Evolutionary conservation across 1,140 invertebrate genomes (phyloP), one percentile per base, ranked within the genome.

Genomic region (Aphidius ervi): DNA sequence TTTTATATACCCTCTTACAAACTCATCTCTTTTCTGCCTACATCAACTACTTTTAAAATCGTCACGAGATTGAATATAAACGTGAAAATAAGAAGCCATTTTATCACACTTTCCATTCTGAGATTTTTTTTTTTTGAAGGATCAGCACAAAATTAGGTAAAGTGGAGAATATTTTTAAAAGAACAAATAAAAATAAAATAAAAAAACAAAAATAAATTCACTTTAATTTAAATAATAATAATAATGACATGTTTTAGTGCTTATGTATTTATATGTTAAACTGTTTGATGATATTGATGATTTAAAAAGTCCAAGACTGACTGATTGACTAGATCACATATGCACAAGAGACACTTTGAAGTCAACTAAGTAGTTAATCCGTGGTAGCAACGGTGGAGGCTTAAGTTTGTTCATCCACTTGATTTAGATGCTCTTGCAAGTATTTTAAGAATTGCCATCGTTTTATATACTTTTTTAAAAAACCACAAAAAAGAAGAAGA

Each of bases 51-150:
- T 47, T 41, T 49, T 16, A 37, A 41, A 61, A 53, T 61, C 48
- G 39, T 46, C 57, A 58, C 31, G 55, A 62, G 64, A 78, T 79
- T 79, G 75, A 79, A 79, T 77, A 77, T 76, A 78, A 79, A 79
- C 73, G 75, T 72, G 74, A 75, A 74, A 78, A 76, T 79, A 77
- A 78, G 74, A 74, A 78, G 74, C 71, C 70, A 72, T 76, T 79
- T 77, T 77, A 79, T 75, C 70, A 75, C 71, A 70, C 68, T 72
- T 68, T 63, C 56, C 68, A 66, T 70, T 4, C 2, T 68, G 68
- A 70, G 72, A 71, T 77, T 75, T 74, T 70, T 71, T 71, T 74
- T 69, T 1, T 31, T 31, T 31, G 73, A 75, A 71, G 72, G 76
- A 74, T 79, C 76, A 77, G 64, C 41, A 48, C 53, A 63, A 64